Evolutionary conservation across 2,113 vertebrate species (phyloP).

Genomic region (Sphyrna mokarran): DNA sequence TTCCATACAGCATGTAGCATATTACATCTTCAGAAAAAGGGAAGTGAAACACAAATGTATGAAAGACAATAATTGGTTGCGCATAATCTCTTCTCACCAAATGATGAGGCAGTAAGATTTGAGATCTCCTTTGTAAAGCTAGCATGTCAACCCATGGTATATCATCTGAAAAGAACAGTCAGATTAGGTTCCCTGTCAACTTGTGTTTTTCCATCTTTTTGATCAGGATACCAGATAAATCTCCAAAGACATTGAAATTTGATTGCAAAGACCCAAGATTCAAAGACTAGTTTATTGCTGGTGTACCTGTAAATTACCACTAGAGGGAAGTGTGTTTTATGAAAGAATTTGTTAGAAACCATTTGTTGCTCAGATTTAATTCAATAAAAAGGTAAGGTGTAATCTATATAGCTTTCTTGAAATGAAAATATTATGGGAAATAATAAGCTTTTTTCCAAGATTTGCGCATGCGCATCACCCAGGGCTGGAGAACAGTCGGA

Average conservation of each 20-base stretch:
- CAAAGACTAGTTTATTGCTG: neutral
- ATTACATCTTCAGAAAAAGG: neutral
- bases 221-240: neutral
- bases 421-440: neutral
- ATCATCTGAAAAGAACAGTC: neutral
- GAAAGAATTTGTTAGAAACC: neutral
- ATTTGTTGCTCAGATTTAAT: neutral
- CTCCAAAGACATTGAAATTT: neutral
- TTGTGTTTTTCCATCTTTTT: neutral
- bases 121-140: neutral
- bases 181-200: neutral
- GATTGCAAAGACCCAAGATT: neutral
- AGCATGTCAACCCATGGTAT: neutral
- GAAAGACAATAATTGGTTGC: neutral
- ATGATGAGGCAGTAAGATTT: neutral
- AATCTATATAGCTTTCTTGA: neutral
- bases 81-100: neutral
- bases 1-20: neutral
- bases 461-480: too few relatives aligned
- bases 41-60: neutral
- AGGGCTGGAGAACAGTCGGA: too few relatives aligned
- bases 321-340: neutral
- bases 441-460: too few relatives aligned
- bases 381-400: neutral
- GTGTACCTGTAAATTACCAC: neutral